These are phyloP conservation scores for Otocyon megalotis DNA, from an alignment of 2,113 vertebrate genomes.

Conservation along the genomic window DNA sequence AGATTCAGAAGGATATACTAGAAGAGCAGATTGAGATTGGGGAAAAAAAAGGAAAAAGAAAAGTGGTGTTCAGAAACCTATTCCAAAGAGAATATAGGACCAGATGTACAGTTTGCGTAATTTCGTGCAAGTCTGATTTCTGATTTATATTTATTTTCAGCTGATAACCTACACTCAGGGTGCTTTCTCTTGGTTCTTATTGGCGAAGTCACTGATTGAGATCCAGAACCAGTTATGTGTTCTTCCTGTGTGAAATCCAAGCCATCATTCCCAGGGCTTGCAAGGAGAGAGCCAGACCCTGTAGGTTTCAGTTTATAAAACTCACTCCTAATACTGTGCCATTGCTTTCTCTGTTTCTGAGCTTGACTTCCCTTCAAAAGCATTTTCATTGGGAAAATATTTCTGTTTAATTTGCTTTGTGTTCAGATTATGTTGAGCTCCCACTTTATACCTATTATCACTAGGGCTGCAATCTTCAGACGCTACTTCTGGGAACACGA, in stretches of 20 bases:
- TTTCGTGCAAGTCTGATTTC: neutral
- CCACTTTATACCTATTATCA: neutral
- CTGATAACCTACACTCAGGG: slow-evolving; percentile 50
- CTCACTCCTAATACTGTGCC: neutral
- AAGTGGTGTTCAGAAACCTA: neutral
- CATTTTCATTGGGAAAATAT: neutral
- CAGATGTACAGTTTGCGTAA: slow-evolving; percentile 61
- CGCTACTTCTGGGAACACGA: neutral
- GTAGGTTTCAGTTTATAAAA: slow-evolving; percentile 23
- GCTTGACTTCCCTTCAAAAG: slow-evolving; percentile 27
- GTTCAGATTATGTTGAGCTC: neutral
- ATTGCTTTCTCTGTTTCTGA: slow-evolving; percentile 1
- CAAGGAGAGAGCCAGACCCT: neutral
- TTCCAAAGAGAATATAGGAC: slow-evolving; percentile 51
- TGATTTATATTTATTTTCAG: slow-evolving; percentile 70
- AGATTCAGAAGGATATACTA: neutral
- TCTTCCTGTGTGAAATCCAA: slow-evolving; percentile 47
- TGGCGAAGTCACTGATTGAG: slow-evolving; percentile 53
- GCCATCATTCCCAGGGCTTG: neutral
- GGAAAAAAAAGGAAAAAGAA: too few species aligned
- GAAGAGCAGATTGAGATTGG: slow-evolving; percentile 20
- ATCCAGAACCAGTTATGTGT: slow-evolving; percentile 4
- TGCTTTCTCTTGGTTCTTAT: slow-evolving; percentile 53
- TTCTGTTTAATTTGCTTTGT: slow-evolving; percentile 6
- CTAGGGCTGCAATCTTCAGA: neutral